Conservation (phyloP, 2,113 vertebrate species). For the Callospermophilus lateralis region DNA sequence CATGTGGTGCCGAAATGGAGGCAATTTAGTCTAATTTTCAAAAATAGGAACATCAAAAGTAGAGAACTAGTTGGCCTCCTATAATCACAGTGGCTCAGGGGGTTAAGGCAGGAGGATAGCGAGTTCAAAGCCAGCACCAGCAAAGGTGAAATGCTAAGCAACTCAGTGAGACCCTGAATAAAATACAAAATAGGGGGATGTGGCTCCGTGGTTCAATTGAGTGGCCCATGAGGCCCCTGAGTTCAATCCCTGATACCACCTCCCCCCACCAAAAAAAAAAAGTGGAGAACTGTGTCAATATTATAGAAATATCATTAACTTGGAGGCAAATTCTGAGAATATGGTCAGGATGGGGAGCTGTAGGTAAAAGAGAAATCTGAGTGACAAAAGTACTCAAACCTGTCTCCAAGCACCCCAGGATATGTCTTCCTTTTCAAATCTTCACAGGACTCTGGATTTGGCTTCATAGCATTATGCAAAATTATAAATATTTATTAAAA, state of each 20-base stretch:
- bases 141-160: too few species aligned
- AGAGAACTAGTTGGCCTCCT: neutral
- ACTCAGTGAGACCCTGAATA: too few species aligned
- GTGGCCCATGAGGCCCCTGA: too few species aligned
- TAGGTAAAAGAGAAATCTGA: neutral
- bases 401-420: neutral
- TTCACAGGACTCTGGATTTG: neutral
- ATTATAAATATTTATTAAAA: neutral
- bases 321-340: neutral
- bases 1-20: neutral
- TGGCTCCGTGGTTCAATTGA: too few species aligned
- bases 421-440: neutral
- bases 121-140: too few species aligned
- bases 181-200: too few species aligned
- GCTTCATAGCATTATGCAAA: neutral
- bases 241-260: too few species aligned
- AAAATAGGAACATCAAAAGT: neutral
- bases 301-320: neutral
- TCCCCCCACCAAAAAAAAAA: neutral
- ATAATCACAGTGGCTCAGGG: too few species aligned
- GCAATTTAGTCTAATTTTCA: neutral
- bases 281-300: neutral
- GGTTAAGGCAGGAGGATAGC: too few species aligned
- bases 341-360: neutral
- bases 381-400: neutral